phyloP scores from a whole-genome alignment of 2,888 invertebrate species.

The Horisme vitalbata region DNA sequence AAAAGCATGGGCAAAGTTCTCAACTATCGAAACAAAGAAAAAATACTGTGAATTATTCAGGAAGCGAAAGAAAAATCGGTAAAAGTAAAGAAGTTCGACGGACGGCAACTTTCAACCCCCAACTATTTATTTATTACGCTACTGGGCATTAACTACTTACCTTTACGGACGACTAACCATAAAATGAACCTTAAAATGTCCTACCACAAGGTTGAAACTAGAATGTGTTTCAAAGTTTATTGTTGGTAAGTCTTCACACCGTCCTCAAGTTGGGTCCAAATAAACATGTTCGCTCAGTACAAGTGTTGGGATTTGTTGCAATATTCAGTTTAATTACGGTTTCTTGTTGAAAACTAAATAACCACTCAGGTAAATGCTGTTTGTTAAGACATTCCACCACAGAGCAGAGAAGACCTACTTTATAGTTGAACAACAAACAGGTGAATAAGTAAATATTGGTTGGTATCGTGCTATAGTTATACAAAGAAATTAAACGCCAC shows the following conservation, averaged over 20 bases:
- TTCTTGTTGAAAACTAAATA: too few species aligned
- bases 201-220: conserved; percentile 32
- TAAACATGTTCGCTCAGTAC: conserved; percentile 58
- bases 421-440: too few species aligned
- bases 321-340: conserved; percentile 51
- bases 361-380: too few species aligned
- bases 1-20: conserved; percentile 34
- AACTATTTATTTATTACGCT: conserved; percentile 74
- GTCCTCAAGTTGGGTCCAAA: conserved; percentile 48
- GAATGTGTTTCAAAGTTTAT: conserved; percentile 28
- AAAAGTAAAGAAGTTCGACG: conserved; percentile 53
- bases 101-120: conserved; percentile 58
- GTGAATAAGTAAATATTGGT: too few species aligned
- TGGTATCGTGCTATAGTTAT: too few species aligned
- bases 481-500: too few species aligned
- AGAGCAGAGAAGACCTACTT: too few species aligned
- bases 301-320: conserved; percentile 48
- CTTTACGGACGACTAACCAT: conserved; percentile 22
- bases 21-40: conserved; percentile 52
- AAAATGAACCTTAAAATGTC: conserved; percentile 21
- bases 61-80: conserved; percentile 56
- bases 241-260: conserved; percentile 43
- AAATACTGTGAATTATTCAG: conserved; percentile 59
- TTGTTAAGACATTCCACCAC: too few species aligned
- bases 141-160: conserved; percentile 54